Percentiles rank a stretch among this genome's conserved stretches.
Evolutionary conservation across 2,888 invertebrate genomes (phyloP).

Genomic region (Strigamia transsilvanica): DNA sequence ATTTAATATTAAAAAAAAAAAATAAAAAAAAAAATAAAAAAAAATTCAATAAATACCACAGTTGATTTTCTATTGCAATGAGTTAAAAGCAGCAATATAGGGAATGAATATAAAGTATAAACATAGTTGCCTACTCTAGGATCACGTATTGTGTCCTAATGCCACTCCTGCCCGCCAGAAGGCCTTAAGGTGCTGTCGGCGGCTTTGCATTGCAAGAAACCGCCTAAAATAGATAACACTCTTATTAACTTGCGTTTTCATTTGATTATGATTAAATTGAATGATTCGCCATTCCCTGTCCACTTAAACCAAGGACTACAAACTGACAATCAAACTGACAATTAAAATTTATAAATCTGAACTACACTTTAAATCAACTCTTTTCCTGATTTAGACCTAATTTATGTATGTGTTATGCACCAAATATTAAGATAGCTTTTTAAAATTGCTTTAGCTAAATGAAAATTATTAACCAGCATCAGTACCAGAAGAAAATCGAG

Average conservation of each 20-base stretch:
- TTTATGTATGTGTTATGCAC: neutral
- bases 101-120: neutral
- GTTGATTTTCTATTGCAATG: neutral
- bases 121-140: conserved; percentile 42
- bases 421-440: too few species aligned
- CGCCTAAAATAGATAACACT: conserved; percentile 19
- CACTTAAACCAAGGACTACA: too few species aligned
- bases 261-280: too few species aligned
- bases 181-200: conserved; percentile 27
- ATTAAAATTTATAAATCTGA: neutral
- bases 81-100: conserved; percentile 15
- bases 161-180: conserved; percentile 42
- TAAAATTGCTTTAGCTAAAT: neutral
- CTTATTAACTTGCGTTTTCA: neutral
- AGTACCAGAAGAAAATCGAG: too few species aligned
- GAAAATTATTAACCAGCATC: too few species aligned
- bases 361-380: too few species aligned
- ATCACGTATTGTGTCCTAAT: conserved; percentile 34
- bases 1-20: neutral
- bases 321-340: too few species aligned
- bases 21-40: neutral
- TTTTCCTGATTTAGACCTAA: neutral
- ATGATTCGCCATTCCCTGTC: conserved; percentile 30
- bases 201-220: conserved; percentile 44
- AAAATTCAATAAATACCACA: neutral